Conservation (phyloP, 2,113 vertebrate species). For the Panurus biarmicus region DNA sequence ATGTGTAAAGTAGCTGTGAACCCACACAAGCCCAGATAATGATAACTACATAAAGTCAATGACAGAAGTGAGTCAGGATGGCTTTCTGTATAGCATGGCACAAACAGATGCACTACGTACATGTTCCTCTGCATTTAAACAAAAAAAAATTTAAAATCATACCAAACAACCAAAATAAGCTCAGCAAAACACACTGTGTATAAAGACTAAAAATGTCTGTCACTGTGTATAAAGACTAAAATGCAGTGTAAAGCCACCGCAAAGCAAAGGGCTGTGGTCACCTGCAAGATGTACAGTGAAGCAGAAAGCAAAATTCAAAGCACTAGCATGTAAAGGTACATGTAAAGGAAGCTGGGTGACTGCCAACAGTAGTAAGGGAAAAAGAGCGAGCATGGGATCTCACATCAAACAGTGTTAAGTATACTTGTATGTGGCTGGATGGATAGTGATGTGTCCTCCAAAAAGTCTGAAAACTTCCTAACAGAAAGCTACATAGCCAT, state of each 20-base stretch:
- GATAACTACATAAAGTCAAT: not conserved
- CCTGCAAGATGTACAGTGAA: not conserved
- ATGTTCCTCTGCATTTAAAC: not conserved
- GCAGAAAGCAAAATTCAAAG: not conserved
- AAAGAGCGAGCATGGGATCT: not conserved
- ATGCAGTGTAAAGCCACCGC: not conserved
- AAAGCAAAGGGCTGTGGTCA: not conserved
- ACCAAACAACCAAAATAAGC: not conserved
- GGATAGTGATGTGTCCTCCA: not conserved
- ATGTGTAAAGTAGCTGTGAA: not conserved
- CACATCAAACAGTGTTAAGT: not conserved
- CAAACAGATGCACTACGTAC: not conserved
- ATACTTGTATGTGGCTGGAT: not conserved
- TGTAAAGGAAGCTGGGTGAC: not conserved
- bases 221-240: not conserved
- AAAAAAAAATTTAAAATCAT: not conserved
- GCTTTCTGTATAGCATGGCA: not conserved
- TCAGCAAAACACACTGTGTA: not conserved
- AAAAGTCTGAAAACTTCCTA: not conserved
- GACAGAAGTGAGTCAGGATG: not conserved
- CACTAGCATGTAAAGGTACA: not conserved
- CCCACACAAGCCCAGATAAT: not conserved
- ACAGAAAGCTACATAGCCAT: not conserved
- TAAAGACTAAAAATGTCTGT: too few species aligned
- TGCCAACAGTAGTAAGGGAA: not conserved